Evolutionary conservation across 92 coral and sea anemone species (phyloP).

Genomic region (Epizoanthus ramosus): DNA sequence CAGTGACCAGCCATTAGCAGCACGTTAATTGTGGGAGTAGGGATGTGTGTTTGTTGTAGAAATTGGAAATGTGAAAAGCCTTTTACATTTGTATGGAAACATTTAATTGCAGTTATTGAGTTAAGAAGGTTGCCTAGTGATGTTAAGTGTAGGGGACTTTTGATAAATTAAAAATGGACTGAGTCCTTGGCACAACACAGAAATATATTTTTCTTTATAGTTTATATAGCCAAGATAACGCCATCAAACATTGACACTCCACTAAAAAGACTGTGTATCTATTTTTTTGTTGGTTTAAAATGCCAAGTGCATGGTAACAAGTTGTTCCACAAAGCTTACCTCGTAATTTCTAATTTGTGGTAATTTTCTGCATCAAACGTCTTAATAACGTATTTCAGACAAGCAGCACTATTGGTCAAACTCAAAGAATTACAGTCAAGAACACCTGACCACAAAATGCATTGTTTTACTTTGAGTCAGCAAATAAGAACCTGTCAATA

Average conservation of each 20-base stretch:
- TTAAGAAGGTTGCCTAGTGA: conserved; percentile 36
- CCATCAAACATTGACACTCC: conserved; percentile 25
- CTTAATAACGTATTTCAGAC: not conserved
- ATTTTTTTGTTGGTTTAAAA: conserved; percentile 1
- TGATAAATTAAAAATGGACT: conserved; percentile 28
- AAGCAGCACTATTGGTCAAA: too few relatives aligned
- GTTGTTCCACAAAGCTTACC: not conserved
- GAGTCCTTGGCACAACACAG: conserved; percentile 12
- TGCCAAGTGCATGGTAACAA: not conserved
- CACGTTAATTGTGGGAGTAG: conserved; percentile 19
- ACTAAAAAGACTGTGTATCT: conserved; percentile 42
- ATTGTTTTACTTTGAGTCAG: too few relatives aligned
- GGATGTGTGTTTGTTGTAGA: conserved; percentile 32
- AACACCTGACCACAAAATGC: too few relatives aligned
- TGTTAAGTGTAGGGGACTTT: conserved; percentile 34
- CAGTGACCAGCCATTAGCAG: conserved; percentile 28
- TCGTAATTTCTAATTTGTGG: not conserved
- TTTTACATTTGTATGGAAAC: conserved; percentile 32
- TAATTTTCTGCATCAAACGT: not conserved
- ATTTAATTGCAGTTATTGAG: conserved; percentile 33
- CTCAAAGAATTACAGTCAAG: too few relatives aligned
- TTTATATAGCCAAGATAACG: not conserved
- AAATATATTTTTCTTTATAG: conserved; percentile 27
- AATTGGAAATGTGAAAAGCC: conserved; percentile 36
- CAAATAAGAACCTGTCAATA: too few relatives aligned